A percentile compares a stretch with the other conserved stretches of the same genome.
phyloP scores from a whole-genome alignment of 2,888 invertebrate genomes.

The Bugulina stolonifera region DNA sequence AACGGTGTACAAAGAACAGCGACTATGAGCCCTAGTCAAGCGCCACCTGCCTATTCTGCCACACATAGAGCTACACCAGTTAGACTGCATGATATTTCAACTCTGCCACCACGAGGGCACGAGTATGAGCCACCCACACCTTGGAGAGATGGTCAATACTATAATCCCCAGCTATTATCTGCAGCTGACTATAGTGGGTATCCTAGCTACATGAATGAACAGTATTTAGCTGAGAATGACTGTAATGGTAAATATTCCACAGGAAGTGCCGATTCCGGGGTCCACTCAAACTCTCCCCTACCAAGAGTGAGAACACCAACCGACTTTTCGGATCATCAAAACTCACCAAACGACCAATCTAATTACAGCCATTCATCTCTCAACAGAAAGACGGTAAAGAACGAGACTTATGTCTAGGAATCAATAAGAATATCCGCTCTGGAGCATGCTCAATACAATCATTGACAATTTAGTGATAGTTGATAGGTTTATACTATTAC shows the following conservation, averaged over 20 bases:
- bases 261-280: slow-evolving; percentile 22
- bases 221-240: background rate
- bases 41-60: background rate
- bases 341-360: background rate
- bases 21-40: background rate
- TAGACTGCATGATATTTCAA: background rate
- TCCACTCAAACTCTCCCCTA: slow-evolving; percentile 22
- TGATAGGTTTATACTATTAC: background rate
- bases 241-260: slow-evolving; percentile 23
- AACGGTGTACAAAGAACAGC: background rate
- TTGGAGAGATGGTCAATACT: background rate
- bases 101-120: background rate
- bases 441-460: too few relatives aligned
- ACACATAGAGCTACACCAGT: slow-evolving; percentile 23
- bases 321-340: background rate
- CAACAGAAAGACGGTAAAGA: slow-evolving; percentile 1
- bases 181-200: background rate
- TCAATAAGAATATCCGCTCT: too few relatives aligned
- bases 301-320: slow-evolving; percentile 15
- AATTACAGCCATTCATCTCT: background rate
- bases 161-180: background rate
- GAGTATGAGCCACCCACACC: background rate
- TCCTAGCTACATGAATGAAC: background rate
- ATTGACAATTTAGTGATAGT: too few relatives aligned
- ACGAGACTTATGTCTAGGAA: slow-evolving; percentile 18